Percentiles rank a stretch among this genome's conserved stretches.
Evolutionary conservation across 2,888 invertebrate species (phyloP).

Genomic region (Oscheius onirici): DNA sequence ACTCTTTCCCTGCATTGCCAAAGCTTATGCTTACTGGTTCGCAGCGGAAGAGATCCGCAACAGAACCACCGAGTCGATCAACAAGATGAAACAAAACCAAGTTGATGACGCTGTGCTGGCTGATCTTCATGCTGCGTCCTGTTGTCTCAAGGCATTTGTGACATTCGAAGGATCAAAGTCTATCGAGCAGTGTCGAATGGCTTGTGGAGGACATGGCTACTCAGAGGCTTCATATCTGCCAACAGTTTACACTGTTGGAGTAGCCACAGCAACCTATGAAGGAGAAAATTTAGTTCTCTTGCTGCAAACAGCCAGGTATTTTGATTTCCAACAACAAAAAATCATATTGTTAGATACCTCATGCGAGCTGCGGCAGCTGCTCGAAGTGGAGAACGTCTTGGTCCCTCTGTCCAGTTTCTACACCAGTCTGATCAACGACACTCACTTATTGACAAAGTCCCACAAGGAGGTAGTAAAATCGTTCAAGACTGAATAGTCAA

Average conservation of each 20-base stretch:
- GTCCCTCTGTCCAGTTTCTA: constrained; percentile 36
- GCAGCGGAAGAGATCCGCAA: constrained; percentile 70
- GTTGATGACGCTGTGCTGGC: constrained; percentile 75
- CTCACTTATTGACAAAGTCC: constrained; percentile 7
- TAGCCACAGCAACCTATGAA: constrained; percentile 90
- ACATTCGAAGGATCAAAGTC: constrained; percentile 73
- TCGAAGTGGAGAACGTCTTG: constrained; percentile 50
- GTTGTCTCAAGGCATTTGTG: constrained; percentile 87
- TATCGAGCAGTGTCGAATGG: constrained; percentile 83
- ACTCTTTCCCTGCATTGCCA: constrained; percentile 82
- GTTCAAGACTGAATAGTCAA: no score
- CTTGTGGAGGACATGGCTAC: constrained; percentile 96
- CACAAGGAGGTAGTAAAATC: constrained; percentile 2
- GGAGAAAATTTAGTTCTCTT: constrained; percentile 94
- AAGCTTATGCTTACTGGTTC: constrained; percentile 83
- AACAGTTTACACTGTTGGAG: constrained; percentile 42
- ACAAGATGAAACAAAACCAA: constrained; percentile 72
- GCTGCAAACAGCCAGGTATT: constrained; percentile 82
- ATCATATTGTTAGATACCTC: constrained; percentile 72
- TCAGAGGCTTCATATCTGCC: constrained; percentile 73
- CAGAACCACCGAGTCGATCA: constrained; percentile 44
- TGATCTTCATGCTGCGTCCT: constrained; percentile 88
- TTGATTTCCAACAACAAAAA: no score
- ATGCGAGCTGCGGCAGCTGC: constrained; percentile 76
- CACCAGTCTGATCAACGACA: not conserved